These are phyloP conservation scores for Anguilla rostrata DNA, from an alignment of 2,113 vertebrate species.

Conservation along the genomic window DNA sequence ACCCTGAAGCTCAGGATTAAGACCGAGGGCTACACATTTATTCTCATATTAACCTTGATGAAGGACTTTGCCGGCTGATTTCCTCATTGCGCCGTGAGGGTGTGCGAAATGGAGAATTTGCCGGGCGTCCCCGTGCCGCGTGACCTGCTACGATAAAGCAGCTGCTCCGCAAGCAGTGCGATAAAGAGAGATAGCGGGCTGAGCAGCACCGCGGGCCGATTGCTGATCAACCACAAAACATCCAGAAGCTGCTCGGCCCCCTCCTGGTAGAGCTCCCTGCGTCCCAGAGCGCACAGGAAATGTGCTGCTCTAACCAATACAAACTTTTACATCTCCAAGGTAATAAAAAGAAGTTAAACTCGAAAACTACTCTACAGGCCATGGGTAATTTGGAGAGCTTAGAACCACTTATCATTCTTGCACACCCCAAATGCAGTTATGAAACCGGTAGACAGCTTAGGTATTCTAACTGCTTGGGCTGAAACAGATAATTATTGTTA, in stretches of 20 bases:
- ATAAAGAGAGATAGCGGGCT: conserved; percentile 9
- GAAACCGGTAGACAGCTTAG: neutral
- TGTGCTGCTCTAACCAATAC: neutral
- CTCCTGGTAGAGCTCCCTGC: neutral
- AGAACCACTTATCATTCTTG: neutral
- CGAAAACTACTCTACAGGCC: neutral
- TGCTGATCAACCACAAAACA: neutral
- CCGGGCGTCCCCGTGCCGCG: neutral
- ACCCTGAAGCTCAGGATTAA: conserved; percentile 14
- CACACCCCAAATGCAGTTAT: conserved; percentile 18
- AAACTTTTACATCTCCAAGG: neutral
- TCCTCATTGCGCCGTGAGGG: neutral
- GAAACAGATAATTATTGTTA: conserved; percentile 48
- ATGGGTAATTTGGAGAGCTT: conserved; percentile 1
- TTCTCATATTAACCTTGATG: conserved; percentile 17
- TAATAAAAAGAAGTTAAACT: conserved; percentile 13
- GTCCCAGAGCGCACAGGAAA: neutral
- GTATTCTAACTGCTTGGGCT: neutral
- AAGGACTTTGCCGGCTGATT: neutral
- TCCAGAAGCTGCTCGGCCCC: neutral
- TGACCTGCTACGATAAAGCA: conserved; percentile 12
- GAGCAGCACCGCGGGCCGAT: neutral
- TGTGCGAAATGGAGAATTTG: neutral
- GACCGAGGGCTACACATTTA: neutral
- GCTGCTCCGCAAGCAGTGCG: neutral